Base-by-base conservation (phyloP, 2,797 vertebrate genomes). In the Anomalospiza imberbis region DNA sequence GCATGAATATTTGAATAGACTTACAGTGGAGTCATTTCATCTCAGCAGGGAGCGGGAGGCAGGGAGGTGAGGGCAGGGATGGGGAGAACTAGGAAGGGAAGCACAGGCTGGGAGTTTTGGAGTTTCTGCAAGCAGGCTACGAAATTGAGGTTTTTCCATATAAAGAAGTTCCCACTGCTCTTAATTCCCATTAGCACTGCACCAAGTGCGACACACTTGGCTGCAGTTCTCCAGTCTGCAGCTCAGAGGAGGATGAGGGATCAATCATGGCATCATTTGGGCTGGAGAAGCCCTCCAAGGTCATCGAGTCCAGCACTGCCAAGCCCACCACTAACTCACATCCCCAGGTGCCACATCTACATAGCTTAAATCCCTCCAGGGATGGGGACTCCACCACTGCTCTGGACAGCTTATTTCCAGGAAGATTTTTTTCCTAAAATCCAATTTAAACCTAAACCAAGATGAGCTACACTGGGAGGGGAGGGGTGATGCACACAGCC, bases 1-100 rank as follows among this genome's bases (percentile, higher is more conserved):
- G 63, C 77, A 54, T 91, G 67, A 76, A 85, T 85, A 54, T 91
- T 92, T 90, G 36, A 93, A 81, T 31, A 84, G 88, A 93, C 93
- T 85, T 87, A 54, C 34, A 24, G 63, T 9, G 36, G 17, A 58
- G n/a, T 17, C 1, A 2, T 45, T 85, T 83, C 72, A 65, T 58
- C 57, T 68, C 54, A n/a, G 32, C 50, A 57, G 70, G 53, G 54
- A 60, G 34, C 48, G 70, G 13, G 29, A 47, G 38, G 38, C 38
- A 40, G 14, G 40, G 40, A 40, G 14, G 40, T 40, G 40, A 40
- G 40, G 36, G 67, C 60, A 84, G 42, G 58, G 58, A 29, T 67
- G 16, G 17, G 29, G 38, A 78, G 36, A 45, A 44, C 57, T 29
- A 54, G 25, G 50, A 63, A 36, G 26, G 7, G 15, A 31, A 89